phyloP scores from a whole-genome alignment of 1,140 invertebrate genomes.

The Aleiodes sp. region DNA sequence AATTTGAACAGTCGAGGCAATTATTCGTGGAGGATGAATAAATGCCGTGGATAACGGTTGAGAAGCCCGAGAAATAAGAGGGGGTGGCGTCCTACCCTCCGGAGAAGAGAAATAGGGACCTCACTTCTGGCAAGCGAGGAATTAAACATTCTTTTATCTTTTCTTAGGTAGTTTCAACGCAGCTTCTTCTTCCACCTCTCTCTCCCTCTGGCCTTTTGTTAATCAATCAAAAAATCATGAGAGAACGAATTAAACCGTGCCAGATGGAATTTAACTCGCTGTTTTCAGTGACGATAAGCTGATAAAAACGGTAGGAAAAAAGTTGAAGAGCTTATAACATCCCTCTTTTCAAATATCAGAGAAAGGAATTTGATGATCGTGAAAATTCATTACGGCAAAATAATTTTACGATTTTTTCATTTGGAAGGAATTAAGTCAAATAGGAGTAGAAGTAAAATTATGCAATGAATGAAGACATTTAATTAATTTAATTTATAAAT shows the following conservation, averaged over 20 bases:
- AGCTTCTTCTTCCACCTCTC: constrained; percentile 46
- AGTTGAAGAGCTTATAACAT: background rate
- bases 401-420: too few relatives aligned
- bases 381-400: too few relatives aligned
- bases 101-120: constrained; percentile 35
- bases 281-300: constrained; percentile 24
- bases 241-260: constrained; percentile 50
- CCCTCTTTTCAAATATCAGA: background rate
- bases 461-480: too few relatives aligned
- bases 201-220: constrained; percentile 41
- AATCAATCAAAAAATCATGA: constrained; percentile 63
- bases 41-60: constrained; percentile 48
- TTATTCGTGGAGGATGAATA: constrained; percentile 51
- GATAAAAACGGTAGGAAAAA: background rate
- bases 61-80: constrained; percentile 24
- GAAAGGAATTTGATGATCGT: too few relatives aligned
- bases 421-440: too few relatives aligned
- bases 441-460: too few relatives aligned
- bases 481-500: too few relatives aligned
- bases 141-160: constrained; percentile 64
- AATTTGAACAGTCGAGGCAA: constrained; percentile 52
- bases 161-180: constrained; percentile 46
- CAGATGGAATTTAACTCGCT: constrained; percentile 22
- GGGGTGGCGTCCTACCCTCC: constrained; percentile 40
- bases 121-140: constrained; percentile 51